Evolutionary conservation across 2,797 vertebrate species (phyloP).

Genomic region (Catostomus latipinnis): DNA sequence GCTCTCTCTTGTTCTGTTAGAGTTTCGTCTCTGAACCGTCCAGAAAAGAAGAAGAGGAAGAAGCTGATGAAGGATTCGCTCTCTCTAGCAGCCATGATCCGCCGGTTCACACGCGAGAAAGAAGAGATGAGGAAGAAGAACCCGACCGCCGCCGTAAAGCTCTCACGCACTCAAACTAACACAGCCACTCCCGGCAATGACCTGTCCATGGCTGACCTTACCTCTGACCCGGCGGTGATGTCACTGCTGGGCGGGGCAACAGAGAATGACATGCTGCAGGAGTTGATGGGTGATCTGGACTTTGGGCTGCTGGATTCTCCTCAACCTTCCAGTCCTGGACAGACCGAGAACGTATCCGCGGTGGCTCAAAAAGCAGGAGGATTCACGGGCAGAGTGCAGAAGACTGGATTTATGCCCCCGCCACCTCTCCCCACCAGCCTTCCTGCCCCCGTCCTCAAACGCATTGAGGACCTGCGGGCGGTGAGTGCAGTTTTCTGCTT

Average conservation of each 20-base stretch:
- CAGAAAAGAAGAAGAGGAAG: constrained; percentile 98
- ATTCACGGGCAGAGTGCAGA: constrained; percentile 59
- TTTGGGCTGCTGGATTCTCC: constrained; percentile 91
- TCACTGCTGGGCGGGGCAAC: constrained; percentile 90
- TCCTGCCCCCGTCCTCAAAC: constrained; percentile 86
- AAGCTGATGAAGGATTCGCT: constrained; percentile 94
- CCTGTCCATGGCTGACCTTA: constrained; percentile 71
- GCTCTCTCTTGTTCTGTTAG: constrained; percentile 66
- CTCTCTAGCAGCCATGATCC: constrained; percentile 93
- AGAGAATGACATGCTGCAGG: constrained; percentile 89
- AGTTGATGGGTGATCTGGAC: constrained; percentile 94
- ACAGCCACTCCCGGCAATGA: constrained; percentile 68
- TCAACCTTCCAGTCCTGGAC: constrained; percentile 86
- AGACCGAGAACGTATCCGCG: constrained; percentile 76
- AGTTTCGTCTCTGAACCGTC: constrained; percentile 89
- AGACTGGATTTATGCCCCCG: constrained; percentile 76
- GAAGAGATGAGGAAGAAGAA: constrained; percentile 90
- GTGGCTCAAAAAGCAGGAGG: constrained; percentile 62
- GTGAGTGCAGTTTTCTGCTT: constrained; percentile 68
- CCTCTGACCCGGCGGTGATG: constrained; percentile 86
- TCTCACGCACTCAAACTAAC: constrained; percentile 53
- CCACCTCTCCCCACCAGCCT: constrained; percentile 89
- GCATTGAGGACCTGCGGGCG: constrained; percentile 91
- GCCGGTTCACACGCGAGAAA: constrained; percentile 94
- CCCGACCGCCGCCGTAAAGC: not conserved